Conservation (phyloP, 2,113 vertebrate species). For the Ondatra zibethicus region DNA sequence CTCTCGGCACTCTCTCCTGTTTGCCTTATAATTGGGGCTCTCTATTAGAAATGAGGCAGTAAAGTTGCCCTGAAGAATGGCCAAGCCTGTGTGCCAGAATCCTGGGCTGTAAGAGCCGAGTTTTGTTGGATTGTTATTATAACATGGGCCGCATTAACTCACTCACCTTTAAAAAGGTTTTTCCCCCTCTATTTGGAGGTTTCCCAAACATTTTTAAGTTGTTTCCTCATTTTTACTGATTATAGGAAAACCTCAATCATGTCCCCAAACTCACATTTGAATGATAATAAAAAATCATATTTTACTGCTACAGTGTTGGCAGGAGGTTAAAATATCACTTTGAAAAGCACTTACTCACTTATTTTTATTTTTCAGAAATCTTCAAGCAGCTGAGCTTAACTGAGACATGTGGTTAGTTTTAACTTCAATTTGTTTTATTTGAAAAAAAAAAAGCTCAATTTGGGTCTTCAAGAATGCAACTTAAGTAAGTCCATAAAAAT, state of each 20-base stretch:
- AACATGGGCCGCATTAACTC: slow-evolving; percentile 80
- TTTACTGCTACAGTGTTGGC: slow-evolving; percentile 81
- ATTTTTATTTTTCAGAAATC: slow-evolving; percentile 83
- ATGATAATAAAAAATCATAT: slow-evolving; percentile 84
- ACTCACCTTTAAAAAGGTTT: slow-evolving; percentile 82
- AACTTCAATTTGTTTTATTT: slow-evolving; percentile 84
- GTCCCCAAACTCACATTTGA: slow-evolving; percentile 83
- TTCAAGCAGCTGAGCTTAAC: slow-evolving; percentile 68
- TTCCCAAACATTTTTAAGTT: slow-evolving; percentile 84
- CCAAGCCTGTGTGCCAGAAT: slow-evolving; percentile 70
- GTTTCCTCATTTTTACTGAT: slow-evolving; percentile 86
- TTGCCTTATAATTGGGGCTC: slow-evolving; percentile 79
- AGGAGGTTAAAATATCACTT: slow-evolving; percentile 85
- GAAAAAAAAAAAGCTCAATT: slow-evolving; percentile 72
- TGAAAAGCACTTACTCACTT: slow-evolving; percentile 84
- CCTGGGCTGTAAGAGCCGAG: slow-evolving; percentile 69
- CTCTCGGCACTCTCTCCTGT: slow-evolving; percentile 55
- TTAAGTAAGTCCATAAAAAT: slow-evolving; percentile 73
- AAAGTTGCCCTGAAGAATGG: slow-evolving; percentile 73
- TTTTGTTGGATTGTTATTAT: slow-evolving; percentile 84
- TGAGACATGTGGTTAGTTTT: slow-evolving; percentile 80
- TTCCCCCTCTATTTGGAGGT: slow-evolving; percentile 75
- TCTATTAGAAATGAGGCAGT: slow-evolving; percentile 73
- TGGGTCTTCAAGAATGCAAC: slow-evolving; percentile 69
- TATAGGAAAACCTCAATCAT: slow-evolving; percentile 83